Base-by-base conservation (phyloP, 2,797 vertebrate species). In the Crypturellus tataupa region DNA sequence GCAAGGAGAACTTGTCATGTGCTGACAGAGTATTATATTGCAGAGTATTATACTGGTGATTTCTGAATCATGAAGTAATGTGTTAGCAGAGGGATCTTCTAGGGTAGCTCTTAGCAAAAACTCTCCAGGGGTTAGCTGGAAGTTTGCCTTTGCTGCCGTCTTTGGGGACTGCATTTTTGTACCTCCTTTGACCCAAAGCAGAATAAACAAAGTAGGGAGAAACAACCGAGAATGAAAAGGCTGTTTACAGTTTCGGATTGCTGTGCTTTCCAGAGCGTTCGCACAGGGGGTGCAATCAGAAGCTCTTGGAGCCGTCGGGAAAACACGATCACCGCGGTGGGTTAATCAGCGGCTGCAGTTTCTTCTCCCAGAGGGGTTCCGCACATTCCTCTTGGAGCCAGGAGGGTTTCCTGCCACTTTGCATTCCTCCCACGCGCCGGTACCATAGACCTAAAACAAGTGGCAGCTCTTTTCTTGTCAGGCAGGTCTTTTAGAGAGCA, bases 1-100 rank as follows among this genome's bases (percentile, higher is more conserved):
- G 80, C 87, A 93, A 47, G 60, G 93, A 87, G 92, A 96, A 81
- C 84, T 90, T 96, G 86, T 85, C 94, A 96, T 95, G 90, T 86
- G 80, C 83, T 94, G 95, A 79, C 35, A 96, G 79, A 87, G 80
- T 95, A 91, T 87, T 95, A 87, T 84, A 75, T 80, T 82, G 78
- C 35, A 95, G 79, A 85, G 80, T 95, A 91, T 87, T 95, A 87
- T 84, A 70, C 82, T 80, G 78, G 31, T 90, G 89, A 80, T 97
- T 95, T 96, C 87, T 90, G 91, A 96, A 85, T 85, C 33, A 6
- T 95, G 89, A 94, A 95, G 51, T 92, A 67, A 95, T 69, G 69
- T 70, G 44, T 95, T 94, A 73, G 29, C 89, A 93, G 69, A 71
- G 83, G 90, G 37, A 56, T 33, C 69, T 94, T 94, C 80, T 70